Evolutionary conservation across 2,797 vertebrate genomes (phyloP).

Genomic region (Thunnus albacares): DNA sequence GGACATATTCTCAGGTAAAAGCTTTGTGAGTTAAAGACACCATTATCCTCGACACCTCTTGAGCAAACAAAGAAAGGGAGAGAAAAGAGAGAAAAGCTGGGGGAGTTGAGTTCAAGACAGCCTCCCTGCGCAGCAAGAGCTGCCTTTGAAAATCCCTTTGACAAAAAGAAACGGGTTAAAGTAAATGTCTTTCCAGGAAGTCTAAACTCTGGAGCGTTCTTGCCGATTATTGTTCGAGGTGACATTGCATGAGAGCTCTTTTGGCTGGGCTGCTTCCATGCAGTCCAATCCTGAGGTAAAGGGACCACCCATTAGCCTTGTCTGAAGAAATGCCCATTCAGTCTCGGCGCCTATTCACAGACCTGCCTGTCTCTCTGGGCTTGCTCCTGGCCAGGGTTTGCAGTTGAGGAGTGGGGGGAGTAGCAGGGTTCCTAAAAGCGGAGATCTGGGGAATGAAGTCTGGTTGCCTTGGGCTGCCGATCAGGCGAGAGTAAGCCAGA

Average conservation of each 20-base stretch:
- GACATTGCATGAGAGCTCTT: slow-evolving; percentile 84
- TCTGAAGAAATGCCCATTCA: slow-evolving; percentile 84
- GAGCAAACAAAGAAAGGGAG: slow-evolving; percentile 68
- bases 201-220: slow-evolving; percentile 74
- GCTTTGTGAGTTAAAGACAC: slow-evolving; percentile 66
- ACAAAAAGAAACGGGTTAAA: slow-evolving; percentile 70
- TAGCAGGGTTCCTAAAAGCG: slow-evolving; percentile 54
- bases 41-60: slow-evolving; percentile 68
- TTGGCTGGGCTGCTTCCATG: slow-evolving; percentile 75
- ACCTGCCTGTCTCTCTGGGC: slow-evolving; percentile 74
- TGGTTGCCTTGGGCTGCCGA: slow-evolving; percentile 60
- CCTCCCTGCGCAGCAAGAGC: slow-evolving; percentile 68
- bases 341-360: slow-evolving; percentile 75
- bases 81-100: slow-evolving; percentile 59
- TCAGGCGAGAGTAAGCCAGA: slow-evolving; percentile 60
- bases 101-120: slow-evolving; percentile 67
- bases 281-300: slow-evolving; percentile 72
- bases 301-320: slow-evolving; percentile 84
- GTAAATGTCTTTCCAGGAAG: slow-evolving; percentile 79
- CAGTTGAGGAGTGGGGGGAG: slow-evolving; percentile 43
- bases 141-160: slow-evolving; percentile 70
- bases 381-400: slow-evolving; percentile 65
- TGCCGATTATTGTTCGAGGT: slow-evolving; percentile 81
- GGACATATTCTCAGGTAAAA: slow-evolving; percentile 62
- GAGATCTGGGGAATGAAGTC: slow-evolving; percentile 61